Evolutionary conservation across 2,113 vertebrate genomes (phyloP).

Genomic region (Poecilia latipinna): DNA sequence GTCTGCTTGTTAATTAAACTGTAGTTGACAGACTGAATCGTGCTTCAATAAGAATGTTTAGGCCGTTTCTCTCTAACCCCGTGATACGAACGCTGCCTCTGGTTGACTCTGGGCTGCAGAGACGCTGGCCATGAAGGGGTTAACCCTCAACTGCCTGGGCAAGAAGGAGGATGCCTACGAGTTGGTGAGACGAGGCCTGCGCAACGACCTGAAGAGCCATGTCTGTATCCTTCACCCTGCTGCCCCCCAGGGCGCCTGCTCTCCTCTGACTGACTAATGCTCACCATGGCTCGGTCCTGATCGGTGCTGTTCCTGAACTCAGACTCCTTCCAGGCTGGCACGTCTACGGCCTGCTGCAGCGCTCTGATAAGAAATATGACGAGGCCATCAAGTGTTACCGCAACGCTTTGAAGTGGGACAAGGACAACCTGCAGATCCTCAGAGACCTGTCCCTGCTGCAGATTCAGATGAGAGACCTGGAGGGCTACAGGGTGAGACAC

Average conservation of each 20-base stretch:
- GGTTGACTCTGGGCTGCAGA: conserved; percentile 74
- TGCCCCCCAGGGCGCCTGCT: background rate
- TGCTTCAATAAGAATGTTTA: no score
- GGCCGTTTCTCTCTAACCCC: no score
- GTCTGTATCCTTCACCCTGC: conserved; percentile 92
- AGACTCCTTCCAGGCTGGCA: conserved; percentile 87
- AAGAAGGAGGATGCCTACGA: conserved; percentile 99
- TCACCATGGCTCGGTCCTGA: background rate
- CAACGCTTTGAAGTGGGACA: conserved; percentile 98
- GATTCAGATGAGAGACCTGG: conserved; percentile 98
- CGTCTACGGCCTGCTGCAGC: conserved; percentile 94
- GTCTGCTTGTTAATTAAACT: no score
- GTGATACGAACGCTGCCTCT: no score
- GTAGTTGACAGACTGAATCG: no score
- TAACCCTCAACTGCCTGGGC: conserved; percentile 96
- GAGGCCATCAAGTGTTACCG: conserved; percentile 99
- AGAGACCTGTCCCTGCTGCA: conserved; percentile 95
- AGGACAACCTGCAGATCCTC: conserved; percentile 98
- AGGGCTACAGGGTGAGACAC: conserved; percentile 92
- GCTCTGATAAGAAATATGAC: conserved; percentile 97
- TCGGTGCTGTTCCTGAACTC: conserved; percentile 77
- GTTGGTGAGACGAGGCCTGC: conserved; percentile 93
- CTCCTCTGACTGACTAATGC: no score
- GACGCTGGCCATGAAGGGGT: conserved; percentile 97
- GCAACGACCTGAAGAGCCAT: conserved; percentile 97